These are phyloP conservation scores for Mesocricetus auratus DNA, from an alignment of 2,113 vertebrate genomes.

Conservation along the genomic window DNA sequence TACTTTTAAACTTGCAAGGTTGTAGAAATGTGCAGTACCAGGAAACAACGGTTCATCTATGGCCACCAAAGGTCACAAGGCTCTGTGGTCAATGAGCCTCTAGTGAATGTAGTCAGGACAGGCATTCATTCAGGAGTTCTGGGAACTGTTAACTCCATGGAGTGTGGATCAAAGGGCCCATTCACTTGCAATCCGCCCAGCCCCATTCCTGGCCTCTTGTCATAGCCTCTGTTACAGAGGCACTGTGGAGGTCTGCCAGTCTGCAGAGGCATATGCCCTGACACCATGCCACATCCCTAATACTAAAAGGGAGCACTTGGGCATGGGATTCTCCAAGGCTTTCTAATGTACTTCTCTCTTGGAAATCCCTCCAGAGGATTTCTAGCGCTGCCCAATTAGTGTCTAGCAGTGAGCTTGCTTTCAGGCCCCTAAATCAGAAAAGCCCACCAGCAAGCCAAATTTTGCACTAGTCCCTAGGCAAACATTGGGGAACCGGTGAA, in stretches of 20 bases:
- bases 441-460: background rate
- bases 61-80: conserved; percentile 22
- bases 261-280: background rate
- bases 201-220: conserved; percentile 63
- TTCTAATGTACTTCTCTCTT: background rate
- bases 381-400: background rate
- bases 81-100: conserved; percentile 42
- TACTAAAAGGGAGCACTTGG: background rate
- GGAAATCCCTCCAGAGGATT: background rate
- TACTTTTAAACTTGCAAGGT: background rate
- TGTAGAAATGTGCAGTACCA: background rate
- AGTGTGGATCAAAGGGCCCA: conserved; percentile 68
- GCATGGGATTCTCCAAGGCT: background rate
- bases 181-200: conserved; percentile 67
- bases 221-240: background rate
- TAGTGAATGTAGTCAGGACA: conserved; percentile 9
- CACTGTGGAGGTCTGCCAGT: background rate
- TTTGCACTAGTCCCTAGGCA: background rate
- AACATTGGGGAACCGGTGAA: background rate
- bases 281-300: background rate
- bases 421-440: background rate
- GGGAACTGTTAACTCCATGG: background rate
- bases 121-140: conserved; percentile 70
- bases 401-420: background rate
- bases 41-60: background rate